A percentile compares a stretch with the other conserved stretches of the same genome.
Conservation (phyloP, 2,888 invertebrate species). For the Platycheirus albimanus region DNA sequence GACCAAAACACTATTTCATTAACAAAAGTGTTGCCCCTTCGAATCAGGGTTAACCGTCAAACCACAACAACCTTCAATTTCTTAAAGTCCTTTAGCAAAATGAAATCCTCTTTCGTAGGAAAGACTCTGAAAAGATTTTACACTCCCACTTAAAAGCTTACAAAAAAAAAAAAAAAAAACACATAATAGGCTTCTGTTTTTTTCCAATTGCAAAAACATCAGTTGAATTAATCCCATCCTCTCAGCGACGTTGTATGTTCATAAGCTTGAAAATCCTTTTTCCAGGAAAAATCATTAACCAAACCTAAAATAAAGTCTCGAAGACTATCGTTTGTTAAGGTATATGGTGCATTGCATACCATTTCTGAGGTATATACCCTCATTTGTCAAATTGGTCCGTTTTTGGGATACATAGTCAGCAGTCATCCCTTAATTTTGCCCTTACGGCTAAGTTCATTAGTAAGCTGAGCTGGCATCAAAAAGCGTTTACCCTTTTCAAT, state of each 20-base stretch:
- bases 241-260: neutral
- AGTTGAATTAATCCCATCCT: slow-evolving; percentile 36
- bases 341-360: slow-evolving; percentile 14
- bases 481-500: slow-evolving; percentile 64
- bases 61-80: neutral
- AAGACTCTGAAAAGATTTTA: neutral
- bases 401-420: neutral
- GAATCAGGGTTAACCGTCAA: neutral
- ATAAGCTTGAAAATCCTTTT: slow-evolving; percentile 21
- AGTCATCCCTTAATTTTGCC: slow-evolving; percentile 8
- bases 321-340: slow-evolving; percentile 9
- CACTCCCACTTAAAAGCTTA: slow-evolving; percentile 24
- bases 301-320: too few relatives aligned
- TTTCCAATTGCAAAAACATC: neutral
- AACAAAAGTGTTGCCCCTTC: too few relatives aligned
- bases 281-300: slow-evolving; percentile 36
- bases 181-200: too few relatives aligned
- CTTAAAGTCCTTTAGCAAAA: neutral
- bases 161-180: too few relatives aligned
- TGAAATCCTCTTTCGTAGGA: neutral
- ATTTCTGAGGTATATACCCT: slow-evolving; percentile 37
- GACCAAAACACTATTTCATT: neutral
- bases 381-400: slow-evolving; percentile 49
- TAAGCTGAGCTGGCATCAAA: slow-evolving; percentile 67
- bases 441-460: slow-evolving; percentile 66